Conservation (phyloP, 2,113 vertebrate species). For the Scophthalmus maximus region DNA sequence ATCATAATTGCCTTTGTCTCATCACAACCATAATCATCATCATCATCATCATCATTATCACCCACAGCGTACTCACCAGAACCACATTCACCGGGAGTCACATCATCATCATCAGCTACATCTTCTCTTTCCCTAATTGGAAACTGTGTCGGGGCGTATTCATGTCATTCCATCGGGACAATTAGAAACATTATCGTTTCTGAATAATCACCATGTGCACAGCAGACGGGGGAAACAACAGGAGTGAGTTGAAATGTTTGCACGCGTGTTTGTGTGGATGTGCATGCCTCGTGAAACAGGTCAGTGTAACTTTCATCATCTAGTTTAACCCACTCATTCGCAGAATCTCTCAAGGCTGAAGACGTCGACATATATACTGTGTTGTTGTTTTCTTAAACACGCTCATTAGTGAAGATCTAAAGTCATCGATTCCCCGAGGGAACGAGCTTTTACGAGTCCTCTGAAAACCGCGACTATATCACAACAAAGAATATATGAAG, state of each 20-base stretch:
- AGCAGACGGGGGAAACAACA: conserved; percentile 47
- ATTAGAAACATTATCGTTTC: conserved; percentile 39
- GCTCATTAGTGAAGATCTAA: conserved; percentile 34
- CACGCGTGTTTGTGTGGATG: not conserved
- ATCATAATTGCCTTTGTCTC: not conserved
- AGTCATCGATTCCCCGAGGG: not conserved
- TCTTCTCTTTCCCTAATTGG: not conserved
- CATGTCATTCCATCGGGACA: not conserved
- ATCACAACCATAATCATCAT: not conserved
- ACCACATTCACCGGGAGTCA: not conserved
- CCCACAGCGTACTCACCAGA: not conserved
- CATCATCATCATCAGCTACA: conserved; percentile 25
- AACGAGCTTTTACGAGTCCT: not conserved
- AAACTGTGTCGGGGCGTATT: not conserved
- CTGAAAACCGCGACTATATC: not conserved
- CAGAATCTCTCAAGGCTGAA: not conserved
- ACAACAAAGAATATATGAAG: not conserved
- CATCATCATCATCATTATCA: not conserved
- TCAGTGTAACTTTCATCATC: not conserved
- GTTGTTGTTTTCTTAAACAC: conserved; percentile 7
- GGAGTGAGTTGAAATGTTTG: not conserved
- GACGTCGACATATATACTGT: not conserved
- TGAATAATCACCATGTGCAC: conserved; percentile 42
- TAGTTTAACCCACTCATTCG: too few species aligned
- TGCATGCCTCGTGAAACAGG: not conserved